Conservation (phyloP, 2,113 vertebrate genomes). For the Cranoglanis bouderius region DNA sequence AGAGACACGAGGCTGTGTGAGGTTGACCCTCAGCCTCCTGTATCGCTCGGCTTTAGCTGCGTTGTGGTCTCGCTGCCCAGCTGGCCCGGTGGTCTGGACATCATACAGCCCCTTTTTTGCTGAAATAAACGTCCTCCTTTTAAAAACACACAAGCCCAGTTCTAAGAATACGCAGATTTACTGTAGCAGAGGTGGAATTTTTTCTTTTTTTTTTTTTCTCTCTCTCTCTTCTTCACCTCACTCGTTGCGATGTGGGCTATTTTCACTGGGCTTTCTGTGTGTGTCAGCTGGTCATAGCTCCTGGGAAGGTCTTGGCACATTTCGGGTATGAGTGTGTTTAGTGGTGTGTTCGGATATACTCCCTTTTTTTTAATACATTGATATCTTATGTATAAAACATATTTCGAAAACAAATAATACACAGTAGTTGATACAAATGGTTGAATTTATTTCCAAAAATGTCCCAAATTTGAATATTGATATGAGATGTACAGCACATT, state of each 20-base stretch:
- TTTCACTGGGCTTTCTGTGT: slow-evolving; percentile 9
- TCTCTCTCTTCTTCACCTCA: not conserved
- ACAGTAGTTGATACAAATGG: not conserved
- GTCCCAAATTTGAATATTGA: not conserved
- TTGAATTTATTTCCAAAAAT: not conserved
- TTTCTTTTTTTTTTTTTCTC: not conserved
- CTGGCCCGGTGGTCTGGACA: slow-evolving; percentile 30
- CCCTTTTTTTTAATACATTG: too few relatives aligned
- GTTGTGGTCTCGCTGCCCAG: slow-evolving; percentile 10
- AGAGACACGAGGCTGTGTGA: not conserved
- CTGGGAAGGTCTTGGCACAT: slow-evolving; percentile 25
- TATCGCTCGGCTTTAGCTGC: not conserved
- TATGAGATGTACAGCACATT: not conserved
- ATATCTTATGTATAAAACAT: not conserved
- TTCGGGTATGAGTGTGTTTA: not conserved
- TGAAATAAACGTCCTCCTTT: slow-evolving; percentile 18
- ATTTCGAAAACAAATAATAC: not conserved
- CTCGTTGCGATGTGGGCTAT: slow-evolving; percentile 19
- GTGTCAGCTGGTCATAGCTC: not conserved
- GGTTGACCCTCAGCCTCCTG: not conserved
- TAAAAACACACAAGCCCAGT: slow-evolving; percentile 5
- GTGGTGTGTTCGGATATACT: not conserved
- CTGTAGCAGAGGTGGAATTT: not conserved
- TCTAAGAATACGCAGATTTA: slow-evolving; percentile 7
- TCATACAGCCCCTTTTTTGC: not conserved